Percentiles rank a stretch among this genome's conserved stretches.
phyloP scores from a whole-genome alignment of 2,113 vertebrate genomes.

The Cavia aperea region DNA sequence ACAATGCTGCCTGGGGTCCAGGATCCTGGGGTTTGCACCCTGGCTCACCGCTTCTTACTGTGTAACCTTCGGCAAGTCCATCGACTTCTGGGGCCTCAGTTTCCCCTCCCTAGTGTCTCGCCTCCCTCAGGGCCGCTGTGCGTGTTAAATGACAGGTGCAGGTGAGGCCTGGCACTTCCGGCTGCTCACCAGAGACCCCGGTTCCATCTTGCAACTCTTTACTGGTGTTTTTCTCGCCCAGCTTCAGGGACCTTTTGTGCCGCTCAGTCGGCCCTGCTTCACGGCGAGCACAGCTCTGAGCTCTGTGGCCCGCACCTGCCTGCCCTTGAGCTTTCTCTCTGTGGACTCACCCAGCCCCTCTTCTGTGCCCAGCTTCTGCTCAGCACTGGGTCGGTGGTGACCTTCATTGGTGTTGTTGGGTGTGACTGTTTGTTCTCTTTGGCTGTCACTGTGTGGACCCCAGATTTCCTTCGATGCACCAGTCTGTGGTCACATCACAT shows the following conservation, averaged over 20 bases:
- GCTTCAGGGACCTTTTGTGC: background rate
- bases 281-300: background rate
- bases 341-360: rapidly evolving
- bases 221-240: rapidly evolving
- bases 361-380: background rate
- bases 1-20: background rate
- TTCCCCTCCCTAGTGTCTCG: background rate
- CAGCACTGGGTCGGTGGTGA: rapidly evolving
- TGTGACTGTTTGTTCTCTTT: background rate
- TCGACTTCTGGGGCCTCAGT: background rate
- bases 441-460: background rate
- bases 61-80: background rate
- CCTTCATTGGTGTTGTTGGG: rapidly evolving
- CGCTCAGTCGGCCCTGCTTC: too few species aligned
- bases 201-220: rapidly evolving
- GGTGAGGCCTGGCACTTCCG: background rate
- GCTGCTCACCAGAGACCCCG: background rate
- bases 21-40: background rate
- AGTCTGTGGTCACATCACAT: background rate
- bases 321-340: too few species aligned
- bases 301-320: rapidly evolving
- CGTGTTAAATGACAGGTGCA: background rate
- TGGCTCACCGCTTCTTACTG: rapidly evolving
- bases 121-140: rapidly evolving
- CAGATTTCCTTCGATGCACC: background rate